phyloP scores from a whole-genome alignment of 2,888 invertebrate species.

The Drosophila pseudotalamancana region DNA sequence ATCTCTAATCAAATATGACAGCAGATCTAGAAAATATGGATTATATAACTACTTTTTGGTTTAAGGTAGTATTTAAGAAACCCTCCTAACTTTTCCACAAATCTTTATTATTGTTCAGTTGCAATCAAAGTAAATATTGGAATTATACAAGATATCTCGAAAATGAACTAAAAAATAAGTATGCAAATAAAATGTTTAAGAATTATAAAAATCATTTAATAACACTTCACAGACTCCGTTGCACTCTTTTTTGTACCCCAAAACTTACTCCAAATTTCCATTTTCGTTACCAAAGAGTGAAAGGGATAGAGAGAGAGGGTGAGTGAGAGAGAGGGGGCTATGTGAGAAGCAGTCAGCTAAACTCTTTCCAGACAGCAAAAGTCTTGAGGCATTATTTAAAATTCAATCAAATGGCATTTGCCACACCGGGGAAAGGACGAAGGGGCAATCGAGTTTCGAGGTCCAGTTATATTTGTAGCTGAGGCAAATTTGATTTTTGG shows the following conservation, averaged over 20 bases:
- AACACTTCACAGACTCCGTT: not conserved
- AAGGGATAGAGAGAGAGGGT: not conserved
- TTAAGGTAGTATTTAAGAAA: too few species aligned
- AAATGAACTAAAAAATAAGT: too few species aligned
- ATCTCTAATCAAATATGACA: too few species aligned
- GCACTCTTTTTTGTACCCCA: not conserved
- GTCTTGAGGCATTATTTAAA: conserved; percentile 54
- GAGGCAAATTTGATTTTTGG: conserved; percentile 50
- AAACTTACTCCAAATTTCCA: not conserved
- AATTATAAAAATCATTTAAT: not conserved
- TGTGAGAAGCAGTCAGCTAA: not conserved
- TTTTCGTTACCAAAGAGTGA: too few species aligned
- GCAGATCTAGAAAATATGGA: too few species aligned
- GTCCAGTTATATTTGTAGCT: conserved; percentile 8
- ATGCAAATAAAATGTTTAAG: too few species aligned
- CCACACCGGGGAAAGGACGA: not conserved
- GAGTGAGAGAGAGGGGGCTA: not conserved
- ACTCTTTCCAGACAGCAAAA: conserved; percentile 5
- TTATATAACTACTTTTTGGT: too few species aligned
- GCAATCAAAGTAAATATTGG: not conserved
- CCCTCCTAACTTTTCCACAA: too few species aligned
- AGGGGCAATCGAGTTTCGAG: not conserved
- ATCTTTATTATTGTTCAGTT: too few species aligned
- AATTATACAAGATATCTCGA: too few species aligned
- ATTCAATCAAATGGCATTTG: conserved; percentile 65